Percentiles rank a stretch among this genome's conserved stretches.
phyloP scores from a whole-genome alignment of 2,888 invertebrate genomes.

The Rhingia rostrata region DNA sequence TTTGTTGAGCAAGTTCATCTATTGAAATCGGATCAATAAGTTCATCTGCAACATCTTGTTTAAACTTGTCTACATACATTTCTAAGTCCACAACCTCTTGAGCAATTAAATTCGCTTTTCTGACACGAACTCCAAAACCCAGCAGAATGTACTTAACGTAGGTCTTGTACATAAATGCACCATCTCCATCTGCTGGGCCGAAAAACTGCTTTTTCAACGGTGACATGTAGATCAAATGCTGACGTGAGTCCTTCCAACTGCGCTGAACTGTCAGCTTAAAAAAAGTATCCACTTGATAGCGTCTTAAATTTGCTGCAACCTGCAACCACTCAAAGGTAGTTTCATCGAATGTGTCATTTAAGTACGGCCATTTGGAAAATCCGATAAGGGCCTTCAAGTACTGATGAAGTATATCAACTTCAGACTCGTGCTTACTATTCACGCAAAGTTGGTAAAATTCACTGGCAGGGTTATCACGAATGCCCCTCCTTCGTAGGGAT shows the following conservation, averaged over 20 bases:
- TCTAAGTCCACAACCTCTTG: conserved; percentile 78
- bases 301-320: conserved; percentile 78
- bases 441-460: conserved; percentile 50
- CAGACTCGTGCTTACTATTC: conserved; percentile 31
- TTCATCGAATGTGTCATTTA: conserved; percentile 75
- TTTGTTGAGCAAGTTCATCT: conserved; percentile 68
- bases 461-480: conserved; percentile 21
- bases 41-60: conserved; percentile 70
- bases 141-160: conserved; percentile 79
- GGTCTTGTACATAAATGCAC: conserved; percentile 78
- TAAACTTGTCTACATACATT: conserved; percentile 75
- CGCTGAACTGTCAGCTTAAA: conserved; percentile 78
- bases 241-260: conserved; percentile 80
- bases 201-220: conserved; percentile 59
- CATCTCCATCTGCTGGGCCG: conserved; percentile 72
- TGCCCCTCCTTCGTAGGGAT: background rate
- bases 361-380: conserved; percentile 77
- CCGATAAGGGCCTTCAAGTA: conserved; percentile 28
- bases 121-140: conserved; percentile 78
- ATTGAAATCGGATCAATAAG: conserved; percentile 78
- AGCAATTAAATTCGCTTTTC: conserved; percentile 78
- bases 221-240: conserved; percentile 78
- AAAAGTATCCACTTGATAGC: conserved; percentile 78
- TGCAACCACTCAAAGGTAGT: conserved; percentile 77
- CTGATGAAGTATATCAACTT: conserved; percentile 28